Evolutionary conservation across 2,797 vertebrate species (phyloP).

Genomic region (Gobio occitaniae): DNA sequence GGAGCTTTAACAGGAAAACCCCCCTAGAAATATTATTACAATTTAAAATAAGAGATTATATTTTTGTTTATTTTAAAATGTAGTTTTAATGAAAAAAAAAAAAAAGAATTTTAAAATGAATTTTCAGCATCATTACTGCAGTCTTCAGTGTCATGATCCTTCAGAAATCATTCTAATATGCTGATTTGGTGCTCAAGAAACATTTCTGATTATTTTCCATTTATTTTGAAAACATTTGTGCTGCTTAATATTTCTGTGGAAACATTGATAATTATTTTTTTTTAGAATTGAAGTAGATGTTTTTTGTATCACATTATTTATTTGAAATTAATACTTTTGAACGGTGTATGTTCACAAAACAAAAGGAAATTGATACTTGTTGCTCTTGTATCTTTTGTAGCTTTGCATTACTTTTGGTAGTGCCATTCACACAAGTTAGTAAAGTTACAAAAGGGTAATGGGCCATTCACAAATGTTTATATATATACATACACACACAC

Average conservation of each 20-base stretch:
- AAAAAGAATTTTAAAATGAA: background rate
- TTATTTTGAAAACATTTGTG: background rate
- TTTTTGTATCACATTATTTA: too few relatives aligned
- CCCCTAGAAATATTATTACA: background rate
- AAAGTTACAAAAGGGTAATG: background rate
- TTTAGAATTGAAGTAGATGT: too few relatives aligned
- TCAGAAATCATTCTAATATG: background rate
- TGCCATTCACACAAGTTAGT: background rate
- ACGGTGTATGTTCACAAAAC: background rate
- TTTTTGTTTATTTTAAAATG: background rate
- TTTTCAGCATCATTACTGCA: background rate
- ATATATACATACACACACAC: too few relatives aligned
- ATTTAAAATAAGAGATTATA: background rate
- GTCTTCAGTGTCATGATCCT: background rate
- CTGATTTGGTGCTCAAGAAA: background rate
- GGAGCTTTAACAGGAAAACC: too few relatives aligned
- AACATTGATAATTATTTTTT: too few relatives aligned
- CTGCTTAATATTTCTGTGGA: background rate
- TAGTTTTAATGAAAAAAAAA: background rate
- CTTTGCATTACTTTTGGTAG: background rate
- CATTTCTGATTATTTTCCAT: background rate
- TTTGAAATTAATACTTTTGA: background rate
- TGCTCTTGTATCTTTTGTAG: too few relatives aligned
- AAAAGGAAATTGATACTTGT: background rate
- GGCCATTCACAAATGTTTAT: too few relatives aligned